Percentiles rank a stretch among this genome's conserved stretches.
These are phyloP conservation scores for Pristiophorus japonicus DNA, from an alignment of 2,113 vertebrate genomes.

Conservation along the genomic window DNA sequence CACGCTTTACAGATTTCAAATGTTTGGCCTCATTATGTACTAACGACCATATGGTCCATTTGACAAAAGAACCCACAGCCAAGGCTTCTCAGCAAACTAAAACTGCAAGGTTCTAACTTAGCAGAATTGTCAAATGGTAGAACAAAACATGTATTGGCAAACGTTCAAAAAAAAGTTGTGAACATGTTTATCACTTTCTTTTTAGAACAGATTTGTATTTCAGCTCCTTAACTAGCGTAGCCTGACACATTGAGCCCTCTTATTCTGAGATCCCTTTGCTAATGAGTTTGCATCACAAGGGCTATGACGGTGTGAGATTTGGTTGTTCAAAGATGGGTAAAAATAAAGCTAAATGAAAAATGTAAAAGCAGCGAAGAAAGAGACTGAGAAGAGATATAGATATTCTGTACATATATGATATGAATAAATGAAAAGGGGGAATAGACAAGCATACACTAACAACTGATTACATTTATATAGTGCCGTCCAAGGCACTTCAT, in stretches of 20 bases:
- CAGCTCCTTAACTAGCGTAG: neutral
- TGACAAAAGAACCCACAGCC: slow-evolving; percentile 35
- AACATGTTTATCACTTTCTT: slow-evolving; percentile 14
- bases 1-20: slow-evolving; percentile 36
- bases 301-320: neutral
- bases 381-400: neutral
- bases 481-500: too few species aligned
- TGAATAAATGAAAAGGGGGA: neutral
- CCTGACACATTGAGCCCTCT: neutral
- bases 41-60: slow-evolving; percentile 35
- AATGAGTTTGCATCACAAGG: neutral
- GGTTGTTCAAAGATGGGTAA: neutral
- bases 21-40: slow-evolving; percentile 37
- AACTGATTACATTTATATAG: neutral
- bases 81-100: slow-evolving; percentile 25
- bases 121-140: slow-evolving; percentile 18
- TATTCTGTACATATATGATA: neutral
- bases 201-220: slow-evolving; percentile 7
- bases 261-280: neutral
- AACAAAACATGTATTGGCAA: slow-evolving; percentile 35
- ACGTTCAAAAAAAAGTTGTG: slow-evolving; percentile 27
- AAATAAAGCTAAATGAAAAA: neutral
- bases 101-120: slow-evolving; percentile 30
- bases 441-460: neutral
- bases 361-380: neutral